Conservation (phyloP, 2,797 vertebrate genomes). For the Urosaurus nigricauda region DNA sequence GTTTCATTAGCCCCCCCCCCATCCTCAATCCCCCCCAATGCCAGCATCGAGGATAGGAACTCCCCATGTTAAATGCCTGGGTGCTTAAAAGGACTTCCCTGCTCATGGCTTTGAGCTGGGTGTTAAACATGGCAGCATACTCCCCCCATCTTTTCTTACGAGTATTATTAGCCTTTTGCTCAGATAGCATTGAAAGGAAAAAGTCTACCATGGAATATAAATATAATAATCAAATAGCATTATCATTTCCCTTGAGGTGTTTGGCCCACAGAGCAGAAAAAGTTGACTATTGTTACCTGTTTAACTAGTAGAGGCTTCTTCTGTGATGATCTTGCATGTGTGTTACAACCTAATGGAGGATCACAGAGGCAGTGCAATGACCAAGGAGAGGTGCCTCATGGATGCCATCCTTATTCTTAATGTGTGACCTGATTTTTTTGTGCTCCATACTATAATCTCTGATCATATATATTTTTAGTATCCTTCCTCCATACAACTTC, state of each 20-base stretch:
- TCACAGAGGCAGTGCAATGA: neutral
- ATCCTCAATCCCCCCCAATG: too few species aligned
- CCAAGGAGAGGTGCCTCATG: neutral
- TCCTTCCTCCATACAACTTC: neutral
- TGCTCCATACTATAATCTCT: neutral
- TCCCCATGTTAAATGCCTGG: neutral
- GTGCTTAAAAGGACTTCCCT: neutral
- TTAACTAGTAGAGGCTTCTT: neutral
- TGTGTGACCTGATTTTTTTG: neutral
- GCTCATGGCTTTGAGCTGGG: neutral
- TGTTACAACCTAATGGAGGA: neutral
- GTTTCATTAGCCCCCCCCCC: constrained; percentile 38
- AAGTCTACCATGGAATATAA: constrained; percentile 7
- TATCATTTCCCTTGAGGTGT: neutral
- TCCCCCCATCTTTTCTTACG: neutral
- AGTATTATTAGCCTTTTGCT: neutral
- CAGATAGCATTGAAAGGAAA: neutral
- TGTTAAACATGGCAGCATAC: neutral
- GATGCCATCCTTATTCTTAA: neutral
- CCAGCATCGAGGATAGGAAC: neutral
- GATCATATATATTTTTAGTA: neutral
- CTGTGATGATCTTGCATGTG: neutral
- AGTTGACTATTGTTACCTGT: neutral
- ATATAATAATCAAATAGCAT: neutral
- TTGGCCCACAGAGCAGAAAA: neutral